These are phyloP conservation scores for Staurois parvus DNA, from an alignment of 2,797 vertebrate species.

Conservation along the genomic window DNA sequence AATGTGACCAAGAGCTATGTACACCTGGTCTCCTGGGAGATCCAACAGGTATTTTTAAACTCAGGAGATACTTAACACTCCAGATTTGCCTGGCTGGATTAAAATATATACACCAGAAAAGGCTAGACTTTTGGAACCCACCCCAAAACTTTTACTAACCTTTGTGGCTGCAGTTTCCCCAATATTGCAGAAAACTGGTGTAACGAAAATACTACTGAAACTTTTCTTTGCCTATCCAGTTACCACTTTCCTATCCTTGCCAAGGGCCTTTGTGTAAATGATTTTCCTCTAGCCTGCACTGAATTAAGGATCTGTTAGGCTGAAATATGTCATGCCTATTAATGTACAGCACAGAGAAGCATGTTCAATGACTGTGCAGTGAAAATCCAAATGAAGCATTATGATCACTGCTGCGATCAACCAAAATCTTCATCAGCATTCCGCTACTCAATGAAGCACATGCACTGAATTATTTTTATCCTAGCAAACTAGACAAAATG, in stretches of 20 bases:
- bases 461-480: not conserved
- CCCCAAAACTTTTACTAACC: no score
- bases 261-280: not conserved
- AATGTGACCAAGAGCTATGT: no score
- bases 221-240: not conserved
- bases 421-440: not conserved
- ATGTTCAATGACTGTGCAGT: slow-evolving; percentile 1
- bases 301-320: not conserved
- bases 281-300: not conserved
- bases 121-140: not conserved
- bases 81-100: no score
- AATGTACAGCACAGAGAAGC: slow-evolving; percentile 19
- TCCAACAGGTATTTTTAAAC: no score
- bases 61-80: not conserved
- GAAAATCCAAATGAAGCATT: slow-evolving; percentile 30
- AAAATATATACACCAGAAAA: not conserved
- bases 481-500: not conserved
- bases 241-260: no score
- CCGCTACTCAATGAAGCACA: slow-evolving; percentile 38
- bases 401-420: slow-evolving; percentile 23
- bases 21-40: no score
- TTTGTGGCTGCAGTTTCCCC: not conserved
- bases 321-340: not conserved
- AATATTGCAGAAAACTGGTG: not conserved
- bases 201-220: not conserved